Percentiles rank a stretch among this genome's conserved stretches.
These are phyloP conservation scores for Gobio gobio DNA, from an alignment of 2,113 vertebrate species.

Conservation along the genomic window DNA sequence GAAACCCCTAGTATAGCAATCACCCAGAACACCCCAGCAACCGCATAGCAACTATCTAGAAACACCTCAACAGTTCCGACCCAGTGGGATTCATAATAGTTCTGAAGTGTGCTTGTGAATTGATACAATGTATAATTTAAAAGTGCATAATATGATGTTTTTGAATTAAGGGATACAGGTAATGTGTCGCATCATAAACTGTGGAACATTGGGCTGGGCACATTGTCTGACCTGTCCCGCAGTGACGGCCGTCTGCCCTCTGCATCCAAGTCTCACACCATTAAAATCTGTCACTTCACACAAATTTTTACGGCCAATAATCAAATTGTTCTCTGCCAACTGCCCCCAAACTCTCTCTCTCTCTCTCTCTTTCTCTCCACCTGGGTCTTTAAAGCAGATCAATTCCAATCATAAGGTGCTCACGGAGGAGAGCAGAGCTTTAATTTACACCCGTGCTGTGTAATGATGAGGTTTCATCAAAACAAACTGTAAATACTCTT, in stretches of 20 bases:
- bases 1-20: background rate
- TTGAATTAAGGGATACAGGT: background rate
- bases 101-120: background rate
- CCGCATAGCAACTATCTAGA: background rate
- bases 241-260: background rate
- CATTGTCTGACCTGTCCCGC: background rate
- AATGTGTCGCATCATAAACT: slow-evolving; percentile 9
- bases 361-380: background rate
- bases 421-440: slow-evolving; percentile 29
- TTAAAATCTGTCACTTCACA: slow-evolving; percentile 26
- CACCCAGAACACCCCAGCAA: background rate
- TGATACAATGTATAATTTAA: background rate
- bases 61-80: background rate
- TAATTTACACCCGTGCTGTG: slow-evolving; percentile 58
- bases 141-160: background rate
- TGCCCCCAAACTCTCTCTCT: no score
- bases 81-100: slow-evolving; percentile 17
- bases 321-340: slow-evolving; percentile 38
- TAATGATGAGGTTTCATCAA: slow-evolving; percentile 45
- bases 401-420: slow-evolving; percentile 56
- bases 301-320: slow-evolving; percentile 21
- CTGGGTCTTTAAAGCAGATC: slow-evolving; percentile 47
- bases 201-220: background rate
- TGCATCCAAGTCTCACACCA: background rate
- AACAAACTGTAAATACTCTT: slow-evolving; percentile 36